Evolutionary conservation across 30 jellyfish, hydroid and myxozoan genomes (phyloP).

Genomic region (Clytia hemisphaerica): DNA sequence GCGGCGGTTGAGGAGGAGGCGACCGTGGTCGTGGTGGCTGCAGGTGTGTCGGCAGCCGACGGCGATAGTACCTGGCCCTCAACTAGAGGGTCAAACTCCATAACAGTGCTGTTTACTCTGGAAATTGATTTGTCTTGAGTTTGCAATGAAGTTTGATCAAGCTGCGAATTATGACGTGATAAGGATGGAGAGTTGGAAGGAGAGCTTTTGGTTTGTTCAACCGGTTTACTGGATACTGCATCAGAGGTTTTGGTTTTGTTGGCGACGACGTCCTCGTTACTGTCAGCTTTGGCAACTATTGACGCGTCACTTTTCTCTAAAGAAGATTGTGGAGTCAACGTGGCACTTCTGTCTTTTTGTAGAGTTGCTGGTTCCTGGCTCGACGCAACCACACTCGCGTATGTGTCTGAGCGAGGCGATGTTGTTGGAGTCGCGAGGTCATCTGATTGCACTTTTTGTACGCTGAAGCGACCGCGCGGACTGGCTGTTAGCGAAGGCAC

Average conservation of each 20-base stretch:
- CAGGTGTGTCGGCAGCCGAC: no score
- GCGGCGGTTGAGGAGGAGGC: background rate
- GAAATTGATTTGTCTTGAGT: background rate
- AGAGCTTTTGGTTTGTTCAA: background rate
- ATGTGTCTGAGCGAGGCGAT: no score
- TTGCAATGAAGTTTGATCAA: background rate
- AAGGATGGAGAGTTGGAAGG: background rate
- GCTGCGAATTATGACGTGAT: no score
- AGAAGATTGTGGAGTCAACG: no score
- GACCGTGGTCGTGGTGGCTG: background rate
- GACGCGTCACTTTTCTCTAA: background rate
- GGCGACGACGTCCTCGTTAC: constrained; percentile 4
- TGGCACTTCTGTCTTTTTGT: no score
- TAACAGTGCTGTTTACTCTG: constrained; percentile 1
- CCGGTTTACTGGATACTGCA: background rate
- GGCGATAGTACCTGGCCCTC: no score
- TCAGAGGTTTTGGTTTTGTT: constrained; percentile 3
- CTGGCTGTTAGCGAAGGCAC: no score
- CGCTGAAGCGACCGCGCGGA: constrained; percentile 16
- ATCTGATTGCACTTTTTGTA: background rate
- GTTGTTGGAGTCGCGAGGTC: no score
- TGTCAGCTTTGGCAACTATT: background rate
- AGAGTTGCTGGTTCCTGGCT: no score
- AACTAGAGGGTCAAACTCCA: constrained; percentile 30
- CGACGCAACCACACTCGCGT: no score